Conservation (phyloP, 2,888 invertebrate genomes). For the Agapostemon virescens region DNA sequence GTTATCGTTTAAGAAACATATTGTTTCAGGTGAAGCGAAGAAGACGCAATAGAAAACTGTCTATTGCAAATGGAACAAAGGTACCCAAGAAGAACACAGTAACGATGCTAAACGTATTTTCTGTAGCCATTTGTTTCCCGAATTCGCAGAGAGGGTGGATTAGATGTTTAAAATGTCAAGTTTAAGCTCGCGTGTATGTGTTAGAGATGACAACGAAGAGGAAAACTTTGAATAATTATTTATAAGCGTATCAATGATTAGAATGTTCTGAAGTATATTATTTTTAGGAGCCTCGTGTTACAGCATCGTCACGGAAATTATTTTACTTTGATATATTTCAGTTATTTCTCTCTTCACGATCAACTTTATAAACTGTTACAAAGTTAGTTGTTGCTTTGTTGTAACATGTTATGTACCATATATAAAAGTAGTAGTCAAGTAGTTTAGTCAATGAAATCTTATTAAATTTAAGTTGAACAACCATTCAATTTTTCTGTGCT, state of each 20-base stretch:
- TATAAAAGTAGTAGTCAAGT: background rate
- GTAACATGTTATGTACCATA: background rate
- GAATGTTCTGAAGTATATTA: background rate
- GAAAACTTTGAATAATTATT: background rate
- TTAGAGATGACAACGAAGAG: background rate
- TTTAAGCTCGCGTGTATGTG: background rate
- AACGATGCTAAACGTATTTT: background rate
- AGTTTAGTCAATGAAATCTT: background rate
- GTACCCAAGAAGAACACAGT: background rate
- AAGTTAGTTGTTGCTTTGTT: background rate
- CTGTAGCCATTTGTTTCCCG: background rate
- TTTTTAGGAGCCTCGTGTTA: background rate
- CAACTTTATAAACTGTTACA: background rate
- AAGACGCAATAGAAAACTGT: conserved; percentile 1
- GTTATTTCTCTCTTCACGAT: background rate
- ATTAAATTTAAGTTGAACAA: no score
- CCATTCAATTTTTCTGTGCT: no score
- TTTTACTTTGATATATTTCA: background rate
- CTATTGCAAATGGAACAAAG: background rate
- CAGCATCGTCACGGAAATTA: background rate
- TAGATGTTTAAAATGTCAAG: conserved; percentile 6
- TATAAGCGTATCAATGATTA: background rate
- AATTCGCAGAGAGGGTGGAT: background rate
- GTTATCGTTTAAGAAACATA: background rate
- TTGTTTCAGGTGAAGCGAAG: background rate